Evolutionary conservation across 2,797 vertebrate genomes (phyloP).

Genomic region (Oryzias sinensis): DNA sequence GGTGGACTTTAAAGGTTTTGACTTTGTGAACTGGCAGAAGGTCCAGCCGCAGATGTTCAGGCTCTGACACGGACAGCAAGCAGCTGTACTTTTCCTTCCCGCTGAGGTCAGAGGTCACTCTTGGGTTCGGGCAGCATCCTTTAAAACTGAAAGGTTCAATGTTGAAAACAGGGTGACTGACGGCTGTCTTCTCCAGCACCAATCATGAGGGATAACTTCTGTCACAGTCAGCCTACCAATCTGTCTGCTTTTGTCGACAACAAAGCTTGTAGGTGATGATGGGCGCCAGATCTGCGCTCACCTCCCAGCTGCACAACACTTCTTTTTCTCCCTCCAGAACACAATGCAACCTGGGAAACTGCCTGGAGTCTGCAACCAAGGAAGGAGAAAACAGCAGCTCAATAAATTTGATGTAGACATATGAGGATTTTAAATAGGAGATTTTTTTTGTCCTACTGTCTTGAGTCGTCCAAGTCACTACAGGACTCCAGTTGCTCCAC

Average conservation of each 20-base stretch:
- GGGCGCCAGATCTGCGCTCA: conserved; percentile 57
- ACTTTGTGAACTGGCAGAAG: conserved; percentile 40
- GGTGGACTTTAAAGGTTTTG: conserved; percentile 36
- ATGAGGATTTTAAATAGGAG: background rate
- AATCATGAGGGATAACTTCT: background rate
- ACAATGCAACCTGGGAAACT: conserved; percentile 64
- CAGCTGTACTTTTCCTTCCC: conserved; percentile 57
- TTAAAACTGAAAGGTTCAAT: conserved; percentile 23
- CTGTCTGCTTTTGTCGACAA: conserved; percentile 28
- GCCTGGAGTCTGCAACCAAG: conserved; percentile 31
- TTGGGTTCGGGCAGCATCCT: conserved; percentile 40
- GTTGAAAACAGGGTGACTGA: background rate
- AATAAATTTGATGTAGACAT: background rate
- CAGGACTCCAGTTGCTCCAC: conserved; percentile 77
- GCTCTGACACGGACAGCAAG: conserved; percentile 28
- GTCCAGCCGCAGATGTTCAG: conserved; percentile 44
- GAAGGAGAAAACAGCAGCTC: background rate
- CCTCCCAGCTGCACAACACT: conserved; percentile 75
- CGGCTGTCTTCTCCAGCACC: background rate
- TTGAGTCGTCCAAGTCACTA: conserved; percentile 60
- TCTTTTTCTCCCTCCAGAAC: conserved; percentile 58
- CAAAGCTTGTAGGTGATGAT: conserved; percentile 69
- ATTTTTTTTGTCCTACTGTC: conserved; percentile 43
- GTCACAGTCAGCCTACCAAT: conserved; percentile 52
- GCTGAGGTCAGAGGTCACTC: conserved; percentile 5